Percentiles rank a stretch among this genome's conserved stretches.
These are phyloP conservation scores for Clanis bilineata DNA, from an alignment of 2,888 invertebrate genomes.

Conservation along the genomic window DNA sequence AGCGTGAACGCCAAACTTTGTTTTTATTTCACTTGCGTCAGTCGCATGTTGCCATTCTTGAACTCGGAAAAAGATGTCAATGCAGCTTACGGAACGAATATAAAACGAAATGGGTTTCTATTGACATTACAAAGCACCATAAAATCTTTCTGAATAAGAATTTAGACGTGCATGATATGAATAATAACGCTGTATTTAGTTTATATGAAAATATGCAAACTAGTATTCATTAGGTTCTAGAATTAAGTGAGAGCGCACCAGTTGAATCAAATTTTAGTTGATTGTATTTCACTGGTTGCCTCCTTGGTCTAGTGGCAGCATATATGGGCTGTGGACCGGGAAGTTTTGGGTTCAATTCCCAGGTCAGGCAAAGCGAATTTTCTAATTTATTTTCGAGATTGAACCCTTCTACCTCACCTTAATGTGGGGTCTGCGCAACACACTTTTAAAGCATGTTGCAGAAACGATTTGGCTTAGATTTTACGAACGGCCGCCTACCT, in stretches of 20 bases:
- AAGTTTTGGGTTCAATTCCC: too few relatives aligned
- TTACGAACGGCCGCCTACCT: too few relatives aligned
- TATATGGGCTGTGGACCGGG: too few relatives aligned
- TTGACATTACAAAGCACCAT: background rate
- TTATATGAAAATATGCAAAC: background rate
- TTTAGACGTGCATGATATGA: background rate
- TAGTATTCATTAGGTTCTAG: background rate
- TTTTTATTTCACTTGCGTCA: constrained; percentile 2
- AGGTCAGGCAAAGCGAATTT: too few relatives aligned
- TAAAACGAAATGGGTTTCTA: background rate
- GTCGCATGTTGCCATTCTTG: background rate
- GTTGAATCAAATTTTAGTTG: too few relatives aligned
- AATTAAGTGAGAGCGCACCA: background rate
- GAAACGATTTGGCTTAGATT: too few relatives aligned
- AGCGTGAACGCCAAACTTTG: background rate
- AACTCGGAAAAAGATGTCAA: background rate
- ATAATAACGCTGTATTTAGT: background rate
- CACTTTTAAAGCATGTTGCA: too few relatives aligned
- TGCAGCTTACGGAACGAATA: constrained; percentile 1
- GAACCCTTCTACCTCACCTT: too few relatives aligned
- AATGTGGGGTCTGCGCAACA: too few relatives aligned
- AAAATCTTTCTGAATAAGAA: constrained; percentile 1
- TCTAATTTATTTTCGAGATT: too few relatives aligned
- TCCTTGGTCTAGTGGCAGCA: too few relatives aligned
- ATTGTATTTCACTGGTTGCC: too few relatives aligned